These are phyloP conservation scores for Artibeus jamaicensis DNA, from an alignment of 2,797 vertebrate species.

Conservation along the genomic window DNA sequence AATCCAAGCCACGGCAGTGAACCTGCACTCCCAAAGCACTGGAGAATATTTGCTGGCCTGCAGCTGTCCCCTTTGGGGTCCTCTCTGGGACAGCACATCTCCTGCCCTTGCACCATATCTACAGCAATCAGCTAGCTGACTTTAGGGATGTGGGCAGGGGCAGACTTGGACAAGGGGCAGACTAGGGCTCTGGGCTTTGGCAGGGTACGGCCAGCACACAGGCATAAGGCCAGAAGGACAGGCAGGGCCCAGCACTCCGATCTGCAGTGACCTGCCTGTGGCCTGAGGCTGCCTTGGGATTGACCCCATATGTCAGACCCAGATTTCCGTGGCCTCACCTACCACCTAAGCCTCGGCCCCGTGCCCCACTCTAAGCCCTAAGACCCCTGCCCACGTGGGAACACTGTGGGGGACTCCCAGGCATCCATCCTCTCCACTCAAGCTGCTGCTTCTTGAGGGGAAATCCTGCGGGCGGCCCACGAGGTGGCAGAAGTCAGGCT, in stretches of 20 bases:
- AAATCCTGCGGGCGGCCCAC: background rate
- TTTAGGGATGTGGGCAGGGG: background rate
- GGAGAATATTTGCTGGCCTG: background rate
- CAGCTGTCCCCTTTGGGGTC: background rate
- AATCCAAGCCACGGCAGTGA: background rate
- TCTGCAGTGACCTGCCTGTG: background rate
- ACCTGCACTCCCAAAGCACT: background rate
- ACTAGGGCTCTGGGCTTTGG: background rate
- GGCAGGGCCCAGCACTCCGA: no score
- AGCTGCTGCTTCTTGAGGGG: background rate
- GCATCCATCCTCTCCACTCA: background rate
- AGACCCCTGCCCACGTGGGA: background rate
- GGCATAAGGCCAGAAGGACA: background rate
- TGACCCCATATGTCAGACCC: background rate
- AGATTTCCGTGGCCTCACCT: background rate
- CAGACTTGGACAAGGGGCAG: background rate
- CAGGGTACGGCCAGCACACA: background rate
- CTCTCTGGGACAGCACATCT: fast-evolving
- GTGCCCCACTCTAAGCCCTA: background rate
- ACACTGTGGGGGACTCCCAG: background rate
- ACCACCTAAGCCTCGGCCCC: background rate
- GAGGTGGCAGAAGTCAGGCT: background rate
- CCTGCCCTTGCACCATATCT: background rate
- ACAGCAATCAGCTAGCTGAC: background rate
- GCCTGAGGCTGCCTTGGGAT: background rate